phyloP scores from a whole-genome alignment of 2,888 invertebrate species.

The Euphydryas editha region DNA sequence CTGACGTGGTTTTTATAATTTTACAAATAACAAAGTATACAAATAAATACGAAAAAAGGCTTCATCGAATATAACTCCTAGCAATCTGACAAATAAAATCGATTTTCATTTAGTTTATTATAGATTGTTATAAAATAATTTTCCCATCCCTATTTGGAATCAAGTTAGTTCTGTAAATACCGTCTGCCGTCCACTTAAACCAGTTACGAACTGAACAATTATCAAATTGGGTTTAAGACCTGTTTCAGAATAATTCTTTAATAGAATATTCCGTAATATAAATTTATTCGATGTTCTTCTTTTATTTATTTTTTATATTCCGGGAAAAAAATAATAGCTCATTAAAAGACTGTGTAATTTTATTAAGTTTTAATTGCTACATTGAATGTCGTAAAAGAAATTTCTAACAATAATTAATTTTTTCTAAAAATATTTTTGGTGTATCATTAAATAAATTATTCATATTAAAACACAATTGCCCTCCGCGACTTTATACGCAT shows the following conservation, averaged over 20 bases:
- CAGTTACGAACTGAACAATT: slow-evolving; percentile 36
- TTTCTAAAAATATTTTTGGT: no score
- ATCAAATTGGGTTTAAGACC: slow-evolving; percentile 32
- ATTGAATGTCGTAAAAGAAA: no score
- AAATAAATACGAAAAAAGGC: no score
- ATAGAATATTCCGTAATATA: slow-evolving; percentile 1
- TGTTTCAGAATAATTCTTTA: slow-evolving; percentile 8
- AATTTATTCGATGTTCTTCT: background rate
- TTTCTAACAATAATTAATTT: no score
- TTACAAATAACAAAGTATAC: no score
- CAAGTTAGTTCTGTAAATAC: slow-evolving; percentile 39
- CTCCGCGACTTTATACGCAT: no score
- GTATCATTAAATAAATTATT: no score
- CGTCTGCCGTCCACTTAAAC: slow-evolving; percentile 32
- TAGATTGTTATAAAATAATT: background rate
- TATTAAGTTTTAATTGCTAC: background rate
- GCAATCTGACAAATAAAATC: background rate
- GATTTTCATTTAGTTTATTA: background rate
- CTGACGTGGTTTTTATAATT: no score
- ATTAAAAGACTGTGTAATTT: background rate
- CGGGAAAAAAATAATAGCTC: background rate
- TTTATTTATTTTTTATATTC: background rate
- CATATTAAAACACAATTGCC: no score
- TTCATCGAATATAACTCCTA: no score
- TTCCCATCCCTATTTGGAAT: slow-evolving; percentile 19